Base-by-base conservation (phyloP, 2,888 invertebrate species). In the Endomychus coccineus region DNA sequence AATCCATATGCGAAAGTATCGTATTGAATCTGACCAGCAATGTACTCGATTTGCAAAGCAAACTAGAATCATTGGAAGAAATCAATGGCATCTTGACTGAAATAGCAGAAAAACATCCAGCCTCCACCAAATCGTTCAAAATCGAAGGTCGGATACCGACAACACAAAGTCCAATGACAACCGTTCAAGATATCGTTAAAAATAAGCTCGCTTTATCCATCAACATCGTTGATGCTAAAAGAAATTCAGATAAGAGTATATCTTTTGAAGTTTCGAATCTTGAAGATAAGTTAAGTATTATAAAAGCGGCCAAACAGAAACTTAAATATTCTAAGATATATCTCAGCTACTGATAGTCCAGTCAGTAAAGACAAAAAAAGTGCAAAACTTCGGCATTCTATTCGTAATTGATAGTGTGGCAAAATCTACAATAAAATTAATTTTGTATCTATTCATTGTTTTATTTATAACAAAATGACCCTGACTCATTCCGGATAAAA, bases 151-250 rank as follows among this genome's bases (percentile, higher is more conserved):
- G 39, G 22, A 39, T 50, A 15, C 49, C 49, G 2, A 32, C 37
- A 6, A 41, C 43, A 14, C 44, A 44, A 12, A 47, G 51, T 17
- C 43, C 53, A 3, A 10, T 33, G 10, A 39, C 27, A 13, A 40
- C 42, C 11, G 52, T 51, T 1, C 45, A 43, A 22, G 44, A 50
- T 24, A 42, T 59, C 13, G 27, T 59, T 12, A 36, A 36, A 17
- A 52, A 53, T 43, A 59, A 56, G 39, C 43, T 59, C 27, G 42
- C 44, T 10, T 16, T 55, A 19, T 36, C 38, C n/a, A 44, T 55
- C 15, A 38, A 34, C 22, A 43, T 55, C 3, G 38, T 45, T 1
- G 45, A 48, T 12, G 58, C 55, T 3, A 33, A 22, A 2, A 45
- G 50, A 36, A 51, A 50, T 34, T 10, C 12, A 4, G 45, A 52